Base-by-base conservation (phyloP, 2,113 vertebrate genomes). In the Grammomys dolichurus region DNA sequence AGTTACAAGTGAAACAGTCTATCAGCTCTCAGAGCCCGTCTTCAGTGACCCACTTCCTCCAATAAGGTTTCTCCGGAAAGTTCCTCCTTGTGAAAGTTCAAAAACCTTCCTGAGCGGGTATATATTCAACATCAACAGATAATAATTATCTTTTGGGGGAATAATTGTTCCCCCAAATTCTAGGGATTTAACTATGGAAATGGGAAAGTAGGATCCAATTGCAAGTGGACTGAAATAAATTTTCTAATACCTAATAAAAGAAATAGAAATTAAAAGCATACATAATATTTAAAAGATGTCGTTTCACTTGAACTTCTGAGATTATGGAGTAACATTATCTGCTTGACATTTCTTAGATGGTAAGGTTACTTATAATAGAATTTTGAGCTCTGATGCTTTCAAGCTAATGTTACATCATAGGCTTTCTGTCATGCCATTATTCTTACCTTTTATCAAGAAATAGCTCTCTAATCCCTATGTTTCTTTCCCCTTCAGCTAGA, bases 361-460 rank as follows among this genome's bases (percentile, higher is more conserved):
- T 36, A 87, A 70, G 77, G 69, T 91, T 56, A 56, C 8, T 31
- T 60, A 51, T 31, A 85, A 65, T 81, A 46, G 24, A 69, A 24
- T 80, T 78, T 69, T 69, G 16, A 10, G 58, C 65, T 94, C 80
- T 70, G 63, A 76, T 48, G 46, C 60, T 89, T 96, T 97, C 40
- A 97, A 65, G 63, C 40, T 24, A 33, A 14, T 51, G 76, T 85
- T 80, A 91, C 26, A 54, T 94, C 81, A 80, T 28, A 48, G 46
- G 56, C 14, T 56, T 76, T 94, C 80, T 92, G 56, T 58, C 31
- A 33, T 1, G 13, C 43, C 28, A 46, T 46, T 94, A 85, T 81
- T 94, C 56, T 73, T 67, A 17, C 58, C 81, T 95, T 91, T 95
- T 89, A 69, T 94, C 54, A 67, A 54, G 88, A 58, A 93, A 92